phyloP scores from a whole-genome alignment of 2,113 vertebrate genomes.

The Urocolius indicus region DNA sequence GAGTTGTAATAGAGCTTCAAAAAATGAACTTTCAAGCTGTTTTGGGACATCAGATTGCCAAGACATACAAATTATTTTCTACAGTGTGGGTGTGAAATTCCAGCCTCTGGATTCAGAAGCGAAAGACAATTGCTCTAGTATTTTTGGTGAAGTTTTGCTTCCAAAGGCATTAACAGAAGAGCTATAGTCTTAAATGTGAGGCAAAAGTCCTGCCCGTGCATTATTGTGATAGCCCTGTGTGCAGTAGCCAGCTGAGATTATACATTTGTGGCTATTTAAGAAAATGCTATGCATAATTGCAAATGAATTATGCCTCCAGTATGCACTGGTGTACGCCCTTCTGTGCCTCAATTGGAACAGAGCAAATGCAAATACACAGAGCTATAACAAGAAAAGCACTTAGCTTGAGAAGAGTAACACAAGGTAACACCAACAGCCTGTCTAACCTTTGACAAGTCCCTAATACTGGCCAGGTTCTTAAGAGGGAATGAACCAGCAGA shows the following conservation, averaged over 20 bases:
- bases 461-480: neutral
- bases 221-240: neutral
- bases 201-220: neutral
- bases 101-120: neutral
- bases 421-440: fast-evolving
- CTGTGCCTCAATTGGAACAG: too few relatives aligned
- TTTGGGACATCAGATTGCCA: neutral
- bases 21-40: neutral
- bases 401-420: neutral
- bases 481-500: neutral
- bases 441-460: neutral
- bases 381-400: neutral
- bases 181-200: neutral
- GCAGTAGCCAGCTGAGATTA: neutral
- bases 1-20: neutral
- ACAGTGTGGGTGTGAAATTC: neutral
- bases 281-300: neutral
- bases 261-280: neutral
- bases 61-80: neutral
- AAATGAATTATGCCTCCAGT: too few relatives aligned
- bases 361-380: neutral
- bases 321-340: neutral
- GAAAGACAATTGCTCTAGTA: neutral
- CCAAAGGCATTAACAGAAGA: neutral
- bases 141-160: neutral